Evolutionary conservation across 1,140 invertebrate species (phyloP).

Genomic region (Oncopeltus fasciatus): DNA sequence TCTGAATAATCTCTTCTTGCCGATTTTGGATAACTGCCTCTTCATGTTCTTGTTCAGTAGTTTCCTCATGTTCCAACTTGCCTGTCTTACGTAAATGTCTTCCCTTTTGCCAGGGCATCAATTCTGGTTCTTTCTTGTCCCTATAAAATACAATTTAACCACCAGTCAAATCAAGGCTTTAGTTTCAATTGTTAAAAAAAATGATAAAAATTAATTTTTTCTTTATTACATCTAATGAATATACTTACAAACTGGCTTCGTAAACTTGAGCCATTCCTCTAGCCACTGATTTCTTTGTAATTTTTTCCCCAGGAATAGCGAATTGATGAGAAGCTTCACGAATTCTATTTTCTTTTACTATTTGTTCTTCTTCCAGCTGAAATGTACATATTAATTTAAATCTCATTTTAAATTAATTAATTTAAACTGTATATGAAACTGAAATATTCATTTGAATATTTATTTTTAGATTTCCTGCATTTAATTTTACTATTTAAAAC

Average conservation of each 20-base stretch:
- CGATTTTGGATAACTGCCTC: constrained; percentile 15
- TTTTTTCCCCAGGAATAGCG: constrained; percentile 67
- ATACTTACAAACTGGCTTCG: constrained; percentile 65
- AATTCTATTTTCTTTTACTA: constrained; percentile 62
- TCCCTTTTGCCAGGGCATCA: constrained; percentile 27
- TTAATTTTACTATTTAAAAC: too few species aligned
- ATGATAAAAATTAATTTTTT: background rate
- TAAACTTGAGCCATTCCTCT: constrained; percentile 75
- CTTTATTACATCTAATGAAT: background rate
- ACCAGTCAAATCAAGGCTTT: background rate
- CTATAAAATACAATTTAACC: background rate
- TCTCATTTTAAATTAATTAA: background rate
- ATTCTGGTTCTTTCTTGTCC: constrained; percentile 29
- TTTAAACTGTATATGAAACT: too few species aligned
- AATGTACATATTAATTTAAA: constrained; percentile 11
- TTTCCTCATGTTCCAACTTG: background rate
- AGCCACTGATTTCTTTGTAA: constrained; percentile 57
- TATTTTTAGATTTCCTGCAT: too few species aligned
- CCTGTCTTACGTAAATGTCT: constrained; percentile 12
- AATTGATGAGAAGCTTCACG: constrained; percentile 66
- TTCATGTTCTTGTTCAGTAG: constrained; percentile 14
- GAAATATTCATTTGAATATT: background rate
- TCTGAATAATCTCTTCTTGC: constrained; percentile 25
- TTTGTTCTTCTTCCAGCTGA: constrained; percentile 62
- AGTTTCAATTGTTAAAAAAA: background rate